Conservation (phyloP, 92 coral and sea anemone species). For the Montipora capitata region DNA sequence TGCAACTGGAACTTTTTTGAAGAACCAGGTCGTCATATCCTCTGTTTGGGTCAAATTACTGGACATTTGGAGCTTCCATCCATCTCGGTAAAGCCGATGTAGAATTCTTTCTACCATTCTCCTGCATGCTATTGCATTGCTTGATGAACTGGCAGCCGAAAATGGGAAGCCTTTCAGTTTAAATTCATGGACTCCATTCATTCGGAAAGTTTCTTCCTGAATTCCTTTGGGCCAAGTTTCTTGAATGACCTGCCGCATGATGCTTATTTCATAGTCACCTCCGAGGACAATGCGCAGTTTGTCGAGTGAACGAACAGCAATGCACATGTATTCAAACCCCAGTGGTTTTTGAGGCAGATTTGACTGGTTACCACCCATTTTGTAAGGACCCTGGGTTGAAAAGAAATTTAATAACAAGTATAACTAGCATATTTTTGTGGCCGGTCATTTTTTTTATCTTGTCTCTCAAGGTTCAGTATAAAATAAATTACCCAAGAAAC, state of each 20-base stretch:
- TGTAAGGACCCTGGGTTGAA: background rate
- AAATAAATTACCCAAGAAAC: too few relatives aligned
- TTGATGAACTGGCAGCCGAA: background rate
- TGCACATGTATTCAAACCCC: constrained; percentile 76
- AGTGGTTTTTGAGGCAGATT: constrained; percentile 63
- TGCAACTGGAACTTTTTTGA: constrained; percentile 58
- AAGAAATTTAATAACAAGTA: too few relatives aligned
- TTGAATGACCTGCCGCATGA: constrained; percentile 72
- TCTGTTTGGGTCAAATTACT: constrained; percentile 51
- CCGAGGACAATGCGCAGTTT: constrained; percentile 68
- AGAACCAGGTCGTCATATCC: constrained; percentile 71
- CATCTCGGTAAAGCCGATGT: constrained; percentile 74
- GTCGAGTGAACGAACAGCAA: constrained; percentile 44
- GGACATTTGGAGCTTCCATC: constrained; percentile 71
- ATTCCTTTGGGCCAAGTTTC: constrained; percentile 79
- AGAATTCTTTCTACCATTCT: constrained; percentile 67
- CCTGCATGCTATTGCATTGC: constrained; percentile 42
- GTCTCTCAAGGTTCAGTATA: too few relatives aligned
- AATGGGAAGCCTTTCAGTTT: constrained; percentile 79
- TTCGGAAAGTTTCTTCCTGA: constrained; percentile 17
- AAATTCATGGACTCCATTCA: constrained; percentile 71
- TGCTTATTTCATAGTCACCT: constrained; percentile 48
- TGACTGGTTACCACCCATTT: constrained; percentile 57
- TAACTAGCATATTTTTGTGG: too few relatives aligned
- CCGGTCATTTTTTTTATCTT: too few relatives aligned